A percentile compares a stretch with the other conserved stretches of the same genome.
Evolutionary conservation across 2,797 vertebrate genomes (phyloP).

Genomic region (Chiroxiphia lanceolata): DNA sequence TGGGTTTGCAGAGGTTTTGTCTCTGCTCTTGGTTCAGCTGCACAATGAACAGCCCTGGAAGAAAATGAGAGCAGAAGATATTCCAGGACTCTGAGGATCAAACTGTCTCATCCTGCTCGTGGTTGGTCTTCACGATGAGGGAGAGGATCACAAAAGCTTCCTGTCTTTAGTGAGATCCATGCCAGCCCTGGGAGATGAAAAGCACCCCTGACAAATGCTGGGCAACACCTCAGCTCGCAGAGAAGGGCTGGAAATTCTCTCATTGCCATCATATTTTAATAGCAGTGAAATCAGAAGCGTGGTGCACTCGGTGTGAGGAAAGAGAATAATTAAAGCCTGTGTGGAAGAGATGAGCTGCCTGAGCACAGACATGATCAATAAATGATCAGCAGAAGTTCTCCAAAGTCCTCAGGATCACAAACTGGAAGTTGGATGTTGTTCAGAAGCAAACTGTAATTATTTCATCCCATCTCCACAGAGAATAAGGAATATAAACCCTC

Average conservation of each 20-base stretch:
- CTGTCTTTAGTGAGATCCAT: neutral
- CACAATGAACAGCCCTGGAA: neutral
- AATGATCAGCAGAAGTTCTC: neutral
- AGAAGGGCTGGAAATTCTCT: neutral
- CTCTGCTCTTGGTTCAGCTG: neutral
- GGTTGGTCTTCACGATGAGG: neutral
- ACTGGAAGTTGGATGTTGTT: neutral
- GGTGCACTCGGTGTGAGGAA: neutral
- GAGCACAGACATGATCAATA: neutral
- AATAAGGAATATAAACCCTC: neutral
- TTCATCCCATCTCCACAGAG: neutral
- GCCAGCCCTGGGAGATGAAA: neutral
- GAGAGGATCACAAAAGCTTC: neutral
- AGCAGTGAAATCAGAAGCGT: neutral
- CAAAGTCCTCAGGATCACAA: neutral
- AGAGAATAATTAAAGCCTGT: neutral
- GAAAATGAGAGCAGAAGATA: neutral
- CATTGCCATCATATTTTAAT: neutral
- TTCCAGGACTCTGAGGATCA: neutral
- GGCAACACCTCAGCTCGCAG: neutral
- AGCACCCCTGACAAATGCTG: neutral
- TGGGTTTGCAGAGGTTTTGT: neutral
- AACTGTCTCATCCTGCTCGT: neutral
- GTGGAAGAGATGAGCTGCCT: neutral
- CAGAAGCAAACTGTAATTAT: neutral